phyloP scores from a whole-genome alignment of 2,113 vertebrate species.

The Regulus satrapa region DNA sequence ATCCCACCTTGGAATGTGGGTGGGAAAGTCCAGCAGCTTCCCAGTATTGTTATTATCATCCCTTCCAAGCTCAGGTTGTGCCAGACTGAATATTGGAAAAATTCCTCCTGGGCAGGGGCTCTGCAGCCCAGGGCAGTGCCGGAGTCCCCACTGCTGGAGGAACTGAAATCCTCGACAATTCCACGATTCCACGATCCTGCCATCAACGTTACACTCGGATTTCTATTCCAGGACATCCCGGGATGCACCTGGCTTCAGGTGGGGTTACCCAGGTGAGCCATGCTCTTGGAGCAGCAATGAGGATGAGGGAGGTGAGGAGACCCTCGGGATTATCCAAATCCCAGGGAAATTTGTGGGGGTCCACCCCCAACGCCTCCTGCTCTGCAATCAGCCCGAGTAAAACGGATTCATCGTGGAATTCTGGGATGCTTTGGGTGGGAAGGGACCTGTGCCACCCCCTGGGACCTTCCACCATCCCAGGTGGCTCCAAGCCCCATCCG shows the following conservation, averaged over 20 bases:
- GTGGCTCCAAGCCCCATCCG: rapidly evolving
- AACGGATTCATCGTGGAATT: neutral
- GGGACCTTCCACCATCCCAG: rapidly evolving
- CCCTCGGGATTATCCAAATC: neutral
- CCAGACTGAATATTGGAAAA: neutral
- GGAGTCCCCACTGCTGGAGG: neutral
- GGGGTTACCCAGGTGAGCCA: neutral
- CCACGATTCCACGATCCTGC: neutral
- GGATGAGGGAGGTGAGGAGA: neutral
- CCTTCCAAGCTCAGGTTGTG: neutral
- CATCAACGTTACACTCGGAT: rapidly evolving
- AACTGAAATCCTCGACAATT: neutral
- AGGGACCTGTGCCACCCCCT: neutral
- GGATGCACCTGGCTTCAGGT: neutral
- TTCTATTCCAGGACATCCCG: rapidly evolving
- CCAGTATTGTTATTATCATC: neutral
- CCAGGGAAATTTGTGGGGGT: neutral
- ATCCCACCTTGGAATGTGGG: neutral
- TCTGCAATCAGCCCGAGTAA: neutral
- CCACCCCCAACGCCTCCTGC: rapidly evolving
- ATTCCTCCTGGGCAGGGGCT: neutral
- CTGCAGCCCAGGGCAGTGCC: neutral
- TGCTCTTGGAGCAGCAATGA: rapidly evolving
- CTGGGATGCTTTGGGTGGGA: neutral
- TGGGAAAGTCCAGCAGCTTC: neutral